Evolutionary conservation across 2,888 invertebrate genomes (phyloP), one percentile per base, ranked within the genome.

Genomic region (Masnerella sp.): DNA sequence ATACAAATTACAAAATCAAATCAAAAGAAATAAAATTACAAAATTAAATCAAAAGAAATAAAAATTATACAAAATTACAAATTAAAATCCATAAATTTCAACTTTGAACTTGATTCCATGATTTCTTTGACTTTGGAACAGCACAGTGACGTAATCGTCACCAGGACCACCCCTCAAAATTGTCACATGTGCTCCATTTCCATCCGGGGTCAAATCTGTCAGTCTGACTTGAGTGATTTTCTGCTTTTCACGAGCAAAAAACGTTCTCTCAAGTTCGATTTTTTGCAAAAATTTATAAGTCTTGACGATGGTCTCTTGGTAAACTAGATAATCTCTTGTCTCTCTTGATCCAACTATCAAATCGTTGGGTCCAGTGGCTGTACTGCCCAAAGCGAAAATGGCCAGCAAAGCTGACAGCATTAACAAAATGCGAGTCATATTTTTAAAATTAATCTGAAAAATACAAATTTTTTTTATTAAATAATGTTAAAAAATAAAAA

Each of bases 101-200:
- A 89, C 82, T 11, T 87, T 51, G 73, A 88, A 89, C 74, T 88
- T 88, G 68, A 90, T 86, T 14, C 88, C 84, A 38, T 85, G 83
- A 12, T 88, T 83, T 11, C 88, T 82, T 71, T 88, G 85, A 15
- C 89, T 89, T 76, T 88, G 88, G 78, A 89, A 88, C 28, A 83
- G 84, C 0, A 90, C 62, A 0, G 84, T 84, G 1, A 85, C 88
- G 20, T 78, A 80, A 5, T 54, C 80, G 42, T 71, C 56, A 2
- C 86, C 85, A 0, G 88, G 87, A 7, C 90, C 90, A 22, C 90
- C 90, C 0, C 34, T 32, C 0, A 79, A 25, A 0, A 89, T 70
- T 3, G 79, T 84, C 0, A 86, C 87, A 62, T 80, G 83, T 11
- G 89, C 90, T 5, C 90, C 90, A 0, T 88, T 86, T 0, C 88